Evolutionary conservation across 2,113 vertebrate species (phyloP), one percentile per base, ranked within the genome.

Genomic region (Puffinus mauretanicus): DNA sequence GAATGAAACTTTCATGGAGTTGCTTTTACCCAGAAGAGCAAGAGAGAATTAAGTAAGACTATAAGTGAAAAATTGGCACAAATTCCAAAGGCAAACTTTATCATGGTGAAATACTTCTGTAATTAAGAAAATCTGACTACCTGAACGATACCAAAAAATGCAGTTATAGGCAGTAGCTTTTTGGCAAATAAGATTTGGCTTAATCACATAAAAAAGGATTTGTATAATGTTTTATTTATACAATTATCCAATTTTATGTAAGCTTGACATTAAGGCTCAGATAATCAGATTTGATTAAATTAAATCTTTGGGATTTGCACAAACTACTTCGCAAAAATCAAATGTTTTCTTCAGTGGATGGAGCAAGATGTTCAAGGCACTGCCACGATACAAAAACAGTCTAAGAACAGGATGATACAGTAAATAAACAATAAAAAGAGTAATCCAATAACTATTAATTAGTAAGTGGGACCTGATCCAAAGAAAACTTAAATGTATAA

Each of bases 81-180:
- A 62, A 64, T 21, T 73, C 9, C 12, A 9, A 64, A 73, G 25
- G 34, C 13, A 32, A 26, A 13, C 9, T 49, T 79, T 71, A 8
- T 82, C 38, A 10, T n/a, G 20, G 36, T 49, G 65, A 81, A 90
- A 80, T 91, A 47, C 22, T 84, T 81, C 62, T 52, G 79, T 90
- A 88, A 96, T 94, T 89, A 84, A 91, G 90, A 90, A 77, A 80
- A 85, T 54, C 40, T 89, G 47, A 66, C 29, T 79, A 55, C 77
- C 72, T 89, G 36, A 70, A 29, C 16, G 21, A 36, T 38, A 77
- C 16, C 5, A 61, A 83, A 93, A 42, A 32, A 21, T 16, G 4
- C 52, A 55, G 82, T 66, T 38, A 80, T 49, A 90, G 87, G 34
- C 49, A 85, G 76, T 16, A 66, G 40, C 71, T 73, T 60, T 82